Evolutionary conservation across 2,797 vertebrate species (phyloP), one percentile per base, ranked within the genome.

Genomic region (Tolypeutes matacus): DNA sequence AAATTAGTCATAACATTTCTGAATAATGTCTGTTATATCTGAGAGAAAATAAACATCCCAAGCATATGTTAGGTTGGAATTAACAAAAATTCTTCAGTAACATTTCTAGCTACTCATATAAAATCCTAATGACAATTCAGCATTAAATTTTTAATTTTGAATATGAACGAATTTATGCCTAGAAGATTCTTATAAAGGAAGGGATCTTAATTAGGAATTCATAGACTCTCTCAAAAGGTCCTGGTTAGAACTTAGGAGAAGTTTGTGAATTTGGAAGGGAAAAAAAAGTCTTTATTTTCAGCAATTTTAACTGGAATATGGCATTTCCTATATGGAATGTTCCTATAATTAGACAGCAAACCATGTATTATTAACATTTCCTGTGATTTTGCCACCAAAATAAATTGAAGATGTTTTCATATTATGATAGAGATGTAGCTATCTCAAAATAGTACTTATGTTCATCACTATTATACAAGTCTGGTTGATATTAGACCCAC

Each of bases 41-140:
- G 85, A 77, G n/a, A 77, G 29, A 36, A 94, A 92, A 58, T 34
- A 84, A 87, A 69, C 87, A 86, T 87, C 20, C 51, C 69, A 94
- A 92, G 12, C 29, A 77, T 90, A 81, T 10, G 73, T 89, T 80
- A 70, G 80, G 4, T 25, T 78, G 25, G 1, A 94, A 89, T 89
- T 81, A 93, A 91, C 62, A 85, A 89, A 93, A 90, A 81, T 53
- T 81, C 17, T 70, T 92, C 15, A 82, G n/a, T 69, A 88, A 67
- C 4, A 83, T 49, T 86, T 86, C 84, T 49, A 95, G 36, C 27
- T 93, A 42, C 53, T 93, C 13, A 60, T 67, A 49, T 84, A 51
- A 88, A 91, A 95, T 20, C 4, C 7, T 67, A 53, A 56, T 85
- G 73, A 84, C 7, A 92, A 69, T 29, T 82, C 18, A 67, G 7